These are phyloP conservation scores for Xenops minutus DNA, from an alignment of 2,797 vertebrate species.

Conservation along the genomic window DNA sequence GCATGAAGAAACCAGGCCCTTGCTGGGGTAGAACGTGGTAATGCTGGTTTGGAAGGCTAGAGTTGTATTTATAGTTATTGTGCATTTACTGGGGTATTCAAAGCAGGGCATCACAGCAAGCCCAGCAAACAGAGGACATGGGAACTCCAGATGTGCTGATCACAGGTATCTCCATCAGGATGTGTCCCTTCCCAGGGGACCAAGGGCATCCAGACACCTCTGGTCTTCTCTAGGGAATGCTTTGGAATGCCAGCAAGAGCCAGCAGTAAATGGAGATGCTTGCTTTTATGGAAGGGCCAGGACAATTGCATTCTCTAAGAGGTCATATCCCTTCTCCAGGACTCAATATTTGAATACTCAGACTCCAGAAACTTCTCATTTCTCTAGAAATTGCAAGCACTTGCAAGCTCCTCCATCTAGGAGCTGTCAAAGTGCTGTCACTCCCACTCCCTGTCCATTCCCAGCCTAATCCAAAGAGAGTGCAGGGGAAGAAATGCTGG, in stretches of 20 bases:
- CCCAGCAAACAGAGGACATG: not conserved
- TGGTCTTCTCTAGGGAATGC: not conserved
- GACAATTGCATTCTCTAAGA: not conserved
- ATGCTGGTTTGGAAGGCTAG: not conserved
- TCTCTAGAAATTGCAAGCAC: not conserved
- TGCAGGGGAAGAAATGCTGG: not conserved
- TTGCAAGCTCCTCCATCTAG: not conserved
- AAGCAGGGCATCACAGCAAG: not conserved
- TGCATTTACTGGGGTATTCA: not conserved
- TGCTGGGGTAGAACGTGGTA: not conserved
- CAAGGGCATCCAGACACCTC: not conserved
- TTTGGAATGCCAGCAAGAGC: not conserved
- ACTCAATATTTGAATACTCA: not conserved
- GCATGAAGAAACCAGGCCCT: not conserved
- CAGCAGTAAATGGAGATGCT: not conserved
- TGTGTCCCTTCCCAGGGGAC: not conserved
- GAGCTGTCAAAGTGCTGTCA: conserved; percentile 4
- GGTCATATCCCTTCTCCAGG: not conserved
- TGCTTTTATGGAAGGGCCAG: not conserved
- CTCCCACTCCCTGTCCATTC: not conserved
- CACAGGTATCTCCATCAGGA: not conserved
- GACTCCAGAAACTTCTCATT: not conserved
- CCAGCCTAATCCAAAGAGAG: conserved; percentile 51
- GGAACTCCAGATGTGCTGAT: not conserved
- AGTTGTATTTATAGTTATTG: not conserved